Percentiles rank a stretch among this genome's conserved stretches.
phyloP scores from a whole-genome alignment of 2,113 vertebrate species.

The Petroica traversi region DNA sequence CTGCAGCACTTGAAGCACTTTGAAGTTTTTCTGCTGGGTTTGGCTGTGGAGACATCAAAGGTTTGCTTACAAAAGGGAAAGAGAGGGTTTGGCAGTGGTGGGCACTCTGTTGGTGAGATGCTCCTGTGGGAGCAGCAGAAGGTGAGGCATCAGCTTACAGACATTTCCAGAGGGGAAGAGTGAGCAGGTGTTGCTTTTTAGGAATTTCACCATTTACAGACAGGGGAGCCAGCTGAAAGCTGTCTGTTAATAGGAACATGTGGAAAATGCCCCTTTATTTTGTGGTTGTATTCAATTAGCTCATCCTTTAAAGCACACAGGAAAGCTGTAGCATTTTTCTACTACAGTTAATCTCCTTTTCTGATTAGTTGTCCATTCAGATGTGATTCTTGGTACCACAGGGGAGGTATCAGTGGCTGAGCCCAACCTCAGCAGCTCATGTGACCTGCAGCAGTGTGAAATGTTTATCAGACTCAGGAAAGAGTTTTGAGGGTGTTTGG shows the following conservation, averaged over 20 bases:
- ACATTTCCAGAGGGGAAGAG: not conserved
- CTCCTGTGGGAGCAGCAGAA: not conserved
- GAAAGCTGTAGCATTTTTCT: not conserved
- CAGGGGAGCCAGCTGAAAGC: not conserved
- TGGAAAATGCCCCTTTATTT: not conserved
- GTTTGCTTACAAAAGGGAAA: not conserved
- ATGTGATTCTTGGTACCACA: not conserved
- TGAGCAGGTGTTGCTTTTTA: not conserved
- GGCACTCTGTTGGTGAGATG: not conserved
- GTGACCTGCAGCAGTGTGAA: not conserved
- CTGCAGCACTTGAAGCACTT: not conserved
- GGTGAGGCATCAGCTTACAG: not conserved
- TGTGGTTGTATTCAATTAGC: not conserved
- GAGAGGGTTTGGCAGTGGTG: not conserved
- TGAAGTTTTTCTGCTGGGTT: not conserved
- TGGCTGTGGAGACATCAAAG: not conserved
- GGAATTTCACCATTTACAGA: not conserved
- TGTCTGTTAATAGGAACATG: not conserved
- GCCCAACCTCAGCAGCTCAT: not conserved
- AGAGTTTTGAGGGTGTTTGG: accelerated
- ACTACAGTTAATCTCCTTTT: not conserved
- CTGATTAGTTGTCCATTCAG: not conserved
- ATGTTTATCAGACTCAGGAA: not conserved
- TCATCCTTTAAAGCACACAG: not conserved
- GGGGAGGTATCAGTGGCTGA: not conserved